Percentiles rank a stretch among this genome's conserved stretches.
Conservation (phyloP, 2,113 vertebrate genomes). For the Crotalus horridus region DNA sequence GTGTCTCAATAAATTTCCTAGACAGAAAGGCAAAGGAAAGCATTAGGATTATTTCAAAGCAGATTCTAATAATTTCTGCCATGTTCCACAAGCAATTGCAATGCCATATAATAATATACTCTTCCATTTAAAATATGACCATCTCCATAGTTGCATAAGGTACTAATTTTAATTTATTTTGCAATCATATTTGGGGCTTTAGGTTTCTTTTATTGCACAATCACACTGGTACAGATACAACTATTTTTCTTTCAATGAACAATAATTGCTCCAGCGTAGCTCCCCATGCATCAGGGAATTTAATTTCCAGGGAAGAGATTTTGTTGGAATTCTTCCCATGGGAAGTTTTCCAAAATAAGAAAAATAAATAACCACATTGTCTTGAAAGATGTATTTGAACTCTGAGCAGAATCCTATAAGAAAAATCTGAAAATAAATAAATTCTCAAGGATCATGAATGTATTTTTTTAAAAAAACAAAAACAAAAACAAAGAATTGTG, state of each 20-base stretch:
- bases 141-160: background rate
- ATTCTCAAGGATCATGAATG: background rate
- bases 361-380: background rate
- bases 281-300: background rate
- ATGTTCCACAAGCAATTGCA: background rate
- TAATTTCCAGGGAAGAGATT: background rate
- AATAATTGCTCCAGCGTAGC: background rate
- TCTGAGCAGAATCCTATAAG: background rate
- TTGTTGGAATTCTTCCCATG: background rate
- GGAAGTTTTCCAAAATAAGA: background rate
- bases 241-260: background rate
- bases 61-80: rapidly evolving
- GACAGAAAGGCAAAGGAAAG: background rate
- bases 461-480: background rate
- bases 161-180: background rate
- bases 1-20: constrained; percentile 61
- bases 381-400: background rate
- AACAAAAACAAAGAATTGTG: background rate
- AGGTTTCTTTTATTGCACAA: background rate
- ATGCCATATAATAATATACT: background rate
- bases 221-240: background rate
- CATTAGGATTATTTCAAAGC: background rate
- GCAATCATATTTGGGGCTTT: background rate
- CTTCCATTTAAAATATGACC: background rate
- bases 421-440: background rate